Conservation (phyloP, 2,797 vertebrate species). For the Urocyon cinereoargenteus region DNA sequence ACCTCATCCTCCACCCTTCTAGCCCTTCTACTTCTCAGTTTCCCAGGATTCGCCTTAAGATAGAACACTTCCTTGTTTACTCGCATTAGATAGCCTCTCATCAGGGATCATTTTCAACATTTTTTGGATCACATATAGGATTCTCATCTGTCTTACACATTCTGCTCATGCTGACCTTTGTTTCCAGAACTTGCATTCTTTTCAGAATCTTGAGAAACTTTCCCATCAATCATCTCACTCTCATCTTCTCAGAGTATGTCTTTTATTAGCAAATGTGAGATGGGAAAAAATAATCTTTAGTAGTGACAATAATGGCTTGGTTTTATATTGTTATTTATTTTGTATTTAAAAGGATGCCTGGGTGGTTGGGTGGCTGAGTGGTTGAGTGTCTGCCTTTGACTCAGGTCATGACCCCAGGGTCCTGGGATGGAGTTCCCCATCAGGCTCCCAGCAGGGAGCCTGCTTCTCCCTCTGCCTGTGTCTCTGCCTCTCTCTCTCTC, state of each 20-base stretch:
- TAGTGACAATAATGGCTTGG: not conserved
- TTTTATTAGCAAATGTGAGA: not conserved
- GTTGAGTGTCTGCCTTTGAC: too few species aligned
- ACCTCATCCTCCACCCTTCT: too few species aligned
- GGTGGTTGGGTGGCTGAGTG: too few species aligned
- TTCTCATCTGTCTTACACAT: not conserved
- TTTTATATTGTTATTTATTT: constrained; percentile 29
- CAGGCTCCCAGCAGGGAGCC: too few species aligned
- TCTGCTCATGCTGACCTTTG: not conserved
- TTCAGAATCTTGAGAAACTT: not conserved
- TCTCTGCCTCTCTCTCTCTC: too few species aligned
- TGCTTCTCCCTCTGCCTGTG: too few species aligned
- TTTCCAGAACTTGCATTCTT: not conserved
- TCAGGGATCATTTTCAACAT: not conserved
- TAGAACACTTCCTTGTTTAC: not conserved
- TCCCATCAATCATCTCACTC: not conserved
- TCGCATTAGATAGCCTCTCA: not conserved
- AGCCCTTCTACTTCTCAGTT: not conserved
- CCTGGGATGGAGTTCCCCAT: too few species aligned
- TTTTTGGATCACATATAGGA: not conserved
- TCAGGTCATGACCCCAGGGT: too few species aligned
- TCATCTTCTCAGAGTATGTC: not conserved
- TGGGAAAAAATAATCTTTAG: not conserved
- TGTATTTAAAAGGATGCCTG: not conserved
- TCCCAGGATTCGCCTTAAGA: not conserved